Evolutionary conservation across 2,797 vertebrate species (phyloP), one percentile per base, ranked within the genome.

Genomic region (Girardinus metallicus): DNA sequence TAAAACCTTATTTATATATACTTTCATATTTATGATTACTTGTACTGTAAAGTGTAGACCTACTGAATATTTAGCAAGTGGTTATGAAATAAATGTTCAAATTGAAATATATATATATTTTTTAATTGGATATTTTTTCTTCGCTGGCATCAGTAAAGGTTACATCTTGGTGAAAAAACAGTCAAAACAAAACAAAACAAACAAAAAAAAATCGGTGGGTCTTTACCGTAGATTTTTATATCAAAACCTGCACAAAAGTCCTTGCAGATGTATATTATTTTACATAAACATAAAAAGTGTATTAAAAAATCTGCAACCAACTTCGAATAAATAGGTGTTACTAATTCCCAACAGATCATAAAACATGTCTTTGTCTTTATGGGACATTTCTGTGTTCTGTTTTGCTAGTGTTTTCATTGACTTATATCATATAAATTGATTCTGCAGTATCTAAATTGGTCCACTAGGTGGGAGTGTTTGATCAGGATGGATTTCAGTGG

Each of bases 391-490:
- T 29, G 53, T 31, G 8, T 23, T 41, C 3, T 15, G 7, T 55
- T 36, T 51, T 36, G n/a, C 5, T 34, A 2, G 11, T 12, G 29
- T 51, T 21, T 9, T 31, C 1, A 0, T 62, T 12, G n/a, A 44
- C n/a, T 13, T 10, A 5, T 26, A 0, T 26, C 10, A 7, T 26
- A 15, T 11, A 5, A 21, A 9, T 1, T 55, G 39, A 26, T 44
- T 0, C 2, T 91, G 89, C 80, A 90, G 81, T 88, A 1, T 43
- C 46, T n/a, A 5, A 73, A 43, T 86, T 72, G 80, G 41, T 51
- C 93, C 94, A 92, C 90, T 82, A 81, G 92, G 87, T 88, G 94
- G 93, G 77, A 87, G 91, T 93, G 51, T 92, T 82, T 79, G 43
- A 73, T 78, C 80, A 85, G 62, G 15, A 66, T n/a, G 39, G 57